Conservation (phyloP, 2,113 vertebrate species). For the Pithys albifrons region DNA sequence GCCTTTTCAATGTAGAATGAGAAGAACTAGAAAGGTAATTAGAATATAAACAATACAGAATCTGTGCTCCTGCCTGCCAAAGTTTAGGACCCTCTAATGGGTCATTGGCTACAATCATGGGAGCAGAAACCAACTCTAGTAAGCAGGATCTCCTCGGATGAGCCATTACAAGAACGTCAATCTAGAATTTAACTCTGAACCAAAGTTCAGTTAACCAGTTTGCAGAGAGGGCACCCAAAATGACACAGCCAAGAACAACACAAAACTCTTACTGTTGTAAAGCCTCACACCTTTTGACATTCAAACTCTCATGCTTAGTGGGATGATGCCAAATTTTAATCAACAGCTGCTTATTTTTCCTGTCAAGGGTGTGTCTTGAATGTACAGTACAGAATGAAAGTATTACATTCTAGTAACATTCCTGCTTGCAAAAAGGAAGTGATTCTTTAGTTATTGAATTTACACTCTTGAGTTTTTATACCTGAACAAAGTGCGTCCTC, state of each 20-base stretch:
- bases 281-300: neutral
- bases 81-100: neutral
- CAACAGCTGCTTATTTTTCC: neutral
- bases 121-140: neutral
- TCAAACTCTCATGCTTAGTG: neutral
- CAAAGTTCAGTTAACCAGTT: neutral
- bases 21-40: neutral
- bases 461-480: conserved; percentile 32
- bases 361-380: neutral
- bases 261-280: neutral
- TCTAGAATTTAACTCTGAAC: neutral
- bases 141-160: neutral
- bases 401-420: neutral
- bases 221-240: neutral
- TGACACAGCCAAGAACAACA: neutral
- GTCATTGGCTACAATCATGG: neutral
- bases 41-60: neutral
- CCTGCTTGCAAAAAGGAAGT: neutral
- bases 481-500: conserved; percentile 96
- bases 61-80: neutral
- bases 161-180: neutral
- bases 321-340: neutral
- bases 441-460: neutral
- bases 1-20: neutral
- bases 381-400: neutral